These are phyloP conservation scores for Hemichromis elongatus DNA, from an alignment of 2,113 vertebrate genomes.

Conservation along the genomic window DNA sequence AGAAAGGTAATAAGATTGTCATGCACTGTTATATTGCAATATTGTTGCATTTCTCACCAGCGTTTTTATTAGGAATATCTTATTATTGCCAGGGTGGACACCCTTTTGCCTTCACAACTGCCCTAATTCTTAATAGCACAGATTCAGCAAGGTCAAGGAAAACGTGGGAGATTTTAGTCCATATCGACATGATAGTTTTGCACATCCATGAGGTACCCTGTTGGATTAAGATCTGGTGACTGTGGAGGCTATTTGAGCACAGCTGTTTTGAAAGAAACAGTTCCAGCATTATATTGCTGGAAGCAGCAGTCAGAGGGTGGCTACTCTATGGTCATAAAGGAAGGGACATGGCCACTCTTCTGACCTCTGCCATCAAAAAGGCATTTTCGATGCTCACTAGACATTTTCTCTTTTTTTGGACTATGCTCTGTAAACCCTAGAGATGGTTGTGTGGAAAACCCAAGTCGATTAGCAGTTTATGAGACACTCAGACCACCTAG, in stretches of 20 bases:
- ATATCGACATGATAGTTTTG: neutral
- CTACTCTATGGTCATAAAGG: neutral
- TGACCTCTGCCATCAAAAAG: neutral
- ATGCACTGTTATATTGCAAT: neutral
- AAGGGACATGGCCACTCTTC: neutral
- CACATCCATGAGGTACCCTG: accelerated
- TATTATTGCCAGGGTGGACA: neutral
- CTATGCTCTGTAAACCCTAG: neutral
- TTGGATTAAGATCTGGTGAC: neutral
- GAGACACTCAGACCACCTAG: neutral
- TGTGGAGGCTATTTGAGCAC: neutral
- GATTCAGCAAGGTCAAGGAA: neutral
- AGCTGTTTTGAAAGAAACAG: neutral
- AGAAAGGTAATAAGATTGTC: neutral
- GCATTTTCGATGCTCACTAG: neutral
- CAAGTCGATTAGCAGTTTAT: neutral
- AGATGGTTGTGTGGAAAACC: neutral
- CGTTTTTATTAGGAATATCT: neutral
- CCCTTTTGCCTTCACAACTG: neutral
- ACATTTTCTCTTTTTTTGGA: neutral
- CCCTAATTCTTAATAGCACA: neutral
- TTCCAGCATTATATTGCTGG: neutral
- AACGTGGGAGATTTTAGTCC: accelerated
- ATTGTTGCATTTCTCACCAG: neutral
- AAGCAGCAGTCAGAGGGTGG: neutral